phyloP scores from a whole-genome alignment of 1,140 invertebrate species.

The Drosophila sp. region DNA sequence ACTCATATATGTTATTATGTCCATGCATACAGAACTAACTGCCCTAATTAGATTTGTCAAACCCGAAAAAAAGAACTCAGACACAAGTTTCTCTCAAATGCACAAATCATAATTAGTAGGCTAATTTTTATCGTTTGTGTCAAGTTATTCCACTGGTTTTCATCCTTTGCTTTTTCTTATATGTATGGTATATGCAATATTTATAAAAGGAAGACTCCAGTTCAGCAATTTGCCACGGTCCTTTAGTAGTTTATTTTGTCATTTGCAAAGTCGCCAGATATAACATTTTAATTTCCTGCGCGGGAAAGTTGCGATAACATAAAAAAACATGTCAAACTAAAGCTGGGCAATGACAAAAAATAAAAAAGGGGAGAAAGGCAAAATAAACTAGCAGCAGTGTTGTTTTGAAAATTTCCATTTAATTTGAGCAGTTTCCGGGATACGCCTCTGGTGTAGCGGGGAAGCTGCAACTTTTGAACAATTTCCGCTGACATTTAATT shows the following conservation, averaged over 20 bases:
- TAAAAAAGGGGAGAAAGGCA: neutral
- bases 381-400: constrained; percentile 3
- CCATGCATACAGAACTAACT: neutral
- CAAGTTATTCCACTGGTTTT: too few relatives aligned
- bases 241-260: constrained; percentile 35
- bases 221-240: constrained; percentile 11
- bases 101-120: neutral
- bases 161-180: neutral
- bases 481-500: constrained; percentile 57
- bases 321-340: constrained; percentile 8
- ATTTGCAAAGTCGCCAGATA: constrained; percentile 25
- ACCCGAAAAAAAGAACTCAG: constrained; percentile 2
- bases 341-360: neutral
- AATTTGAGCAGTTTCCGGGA: constrained; percentile 56
- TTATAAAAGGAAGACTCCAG: neutral
- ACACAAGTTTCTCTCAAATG: neutral
- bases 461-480: constrained; percentile 17
- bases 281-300: constrained; percentile 49
- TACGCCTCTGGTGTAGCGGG: neutral
- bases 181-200: too few relatives aligned
- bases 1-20: neutral
- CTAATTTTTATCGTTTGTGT: neutral
- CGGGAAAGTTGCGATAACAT: neutral
- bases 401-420: constrained; percentile 60
- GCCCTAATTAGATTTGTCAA: constrained; percentile 7